These are phyloP conservation scores for Rhamnusium bicolor DNA, from an alignment of 2,888 invertebrate species.

Conservation along the genomic window DNA sequence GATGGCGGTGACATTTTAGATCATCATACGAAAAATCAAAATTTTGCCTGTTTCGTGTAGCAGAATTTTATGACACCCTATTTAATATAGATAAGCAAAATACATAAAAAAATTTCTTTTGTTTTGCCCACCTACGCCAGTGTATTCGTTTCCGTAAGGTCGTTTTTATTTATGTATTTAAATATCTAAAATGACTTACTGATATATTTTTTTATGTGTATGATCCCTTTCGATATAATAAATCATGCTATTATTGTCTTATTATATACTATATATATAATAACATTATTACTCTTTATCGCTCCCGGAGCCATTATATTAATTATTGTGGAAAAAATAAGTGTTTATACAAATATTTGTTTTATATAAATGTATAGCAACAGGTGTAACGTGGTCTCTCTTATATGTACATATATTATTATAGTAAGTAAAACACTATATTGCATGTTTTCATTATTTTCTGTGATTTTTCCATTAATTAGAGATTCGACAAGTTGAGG, in stretches of 20 bases:
- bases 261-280: neutral
- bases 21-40: no score
- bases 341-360: neutral
- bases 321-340: neutral
- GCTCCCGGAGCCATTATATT: neutral
- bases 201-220: neutral
- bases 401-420: neutral
- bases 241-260: conserved; percentile 11
- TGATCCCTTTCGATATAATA: conserved; percentile 6
- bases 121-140: neutral
- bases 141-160: neutral
- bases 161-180: neutral
- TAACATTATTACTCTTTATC: conserved; percentile 6
- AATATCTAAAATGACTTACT: neutral
- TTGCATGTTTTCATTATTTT: no score
- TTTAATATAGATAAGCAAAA: no score
- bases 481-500: no score
- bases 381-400: no score
- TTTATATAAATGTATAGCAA: neutral
- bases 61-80: no score
- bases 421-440: no score
- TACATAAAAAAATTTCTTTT: neutral
- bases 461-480: no score
- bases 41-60: no score
- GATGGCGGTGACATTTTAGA: no score